Evolutionary conservation across 1,140 invertebrate species (phyloP).

Genomic region (Glomeris maerens): DNA sequence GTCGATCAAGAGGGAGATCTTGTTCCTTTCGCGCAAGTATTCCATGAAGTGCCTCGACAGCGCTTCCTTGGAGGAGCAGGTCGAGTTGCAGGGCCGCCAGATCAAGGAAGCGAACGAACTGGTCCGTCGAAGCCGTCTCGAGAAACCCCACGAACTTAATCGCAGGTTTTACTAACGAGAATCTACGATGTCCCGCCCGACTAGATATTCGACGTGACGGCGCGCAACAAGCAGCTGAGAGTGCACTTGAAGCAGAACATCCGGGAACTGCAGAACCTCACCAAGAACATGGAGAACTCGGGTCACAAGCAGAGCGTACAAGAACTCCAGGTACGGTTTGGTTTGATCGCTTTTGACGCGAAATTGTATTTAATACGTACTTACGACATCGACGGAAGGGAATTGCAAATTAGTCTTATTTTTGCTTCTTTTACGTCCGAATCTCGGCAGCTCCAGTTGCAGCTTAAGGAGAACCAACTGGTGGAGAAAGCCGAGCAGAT

Average conservation of each 20-base stretch:
- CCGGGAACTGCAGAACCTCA: constrained; percentile 20
- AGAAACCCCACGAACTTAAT: neutral
- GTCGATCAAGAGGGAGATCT: constrained; percentile 66
- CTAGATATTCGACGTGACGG: constrained; percentile 18
- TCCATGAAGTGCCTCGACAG: constrained; percentile 82
- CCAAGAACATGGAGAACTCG: too few species aligned
- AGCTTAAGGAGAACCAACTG: constrained; percentile 31
- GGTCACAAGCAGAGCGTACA: too few species aligned
- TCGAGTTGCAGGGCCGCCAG: constrained; percentile 57
- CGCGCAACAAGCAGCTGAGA: constrained; percentile 55
- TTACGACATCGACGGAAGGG: too few species aligned
- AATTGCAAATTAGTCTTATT: too few species aligned
- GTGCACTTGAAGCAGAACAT: constrained; percentile 52
- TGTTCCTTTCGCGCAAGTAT: constrained; percentile 76
- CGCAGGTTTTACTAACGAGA: neutral
- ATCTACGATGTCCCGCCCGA: constrained; percentile 18
- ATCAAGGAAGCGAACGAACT: constrained; percentile 47
- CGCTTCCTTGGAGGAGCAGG: constrained; percentile 66
- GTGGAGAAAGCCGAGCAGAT: constrained; percentile 33
- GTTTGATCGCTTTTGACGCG: too few species aligned
- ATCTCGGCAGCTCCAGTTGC: constrained; percentile 20
- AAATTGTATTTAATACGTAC: too few species aligned
- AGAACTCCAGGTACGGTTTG: too few species aligned
- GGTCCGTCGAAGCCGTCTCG: neutral
- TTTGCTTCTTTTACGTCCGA: too few species aligned